phyloP scores from a whole-genome alignment of 2,888 invertebrate species.

The Coronaproctus castanopsis region DNA sequence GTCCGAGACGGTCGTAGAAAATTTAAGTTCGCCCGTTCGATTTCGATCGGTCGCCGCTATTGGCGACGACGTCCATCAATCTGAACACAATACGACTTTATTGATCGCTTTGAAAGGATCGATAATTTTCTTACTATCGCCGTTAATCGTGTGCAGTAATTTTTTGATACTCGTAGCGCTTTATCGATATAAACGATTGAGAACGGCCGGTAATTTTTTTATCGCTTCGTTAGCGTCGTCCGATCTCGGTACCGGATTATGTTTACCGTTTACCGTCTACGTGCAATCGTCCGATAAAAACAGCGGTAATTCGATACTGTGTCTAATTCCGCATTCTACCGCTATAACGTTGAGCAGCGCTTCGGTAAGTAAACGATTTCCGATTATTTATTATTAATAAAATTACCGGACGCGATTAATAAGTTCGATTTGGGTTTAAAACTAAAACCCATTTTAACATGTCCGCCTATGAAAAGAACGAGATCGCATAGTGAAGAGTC shows the following conservation, averaged over 20 bases:
- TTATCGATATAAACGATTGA: constrained; percentile 36
- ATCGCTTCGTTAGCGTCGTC: constrained; percentile 38
- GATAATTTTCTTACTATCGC: constrained; percentile 30
- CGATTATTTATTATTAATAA: too few relatives aligned
- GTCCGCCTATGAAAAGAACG: too few relatives aligned
- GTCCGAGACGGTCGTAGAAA: neutral
- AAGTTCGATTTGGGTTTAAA: too few relatives aligned
- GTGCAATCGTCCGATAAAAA: constrained; percentile 33
- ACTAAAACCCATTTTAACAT: too few relatives aligned
- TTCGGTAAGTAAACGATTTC: constrained; percentile 27
- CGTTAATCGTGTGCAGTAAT: constrained; percentile 38
- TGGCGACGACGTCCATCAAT: too few relatives aligned
- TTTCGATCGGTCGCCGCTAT: neutral
- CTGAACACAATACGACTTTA: neutral
- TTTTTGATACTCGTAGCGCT: constrained; percentile 37
- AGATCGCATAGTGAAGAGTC: too few relatives aligned
- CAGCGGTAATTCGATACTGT: constrained; percentile 24
- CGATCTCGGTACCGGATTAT: constrained; percentile 37
- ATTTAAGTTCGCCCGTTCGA: neutral
- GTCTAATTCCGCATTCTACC: constrained; percentile 36
- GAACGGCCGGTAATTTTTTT: constrained; percentile 40
- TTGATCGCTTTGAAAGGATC: neutral
- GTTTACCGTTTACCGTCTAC: constrained; percentile 37
- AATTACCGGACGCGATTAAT: too few relatives aligned
- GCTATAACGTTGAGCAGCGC: constrained; percentile 37